phyloP scores from a whole-genome alignment of 64 coral and sea anemone genomes.

The Orbicella faveolata region DNA sequence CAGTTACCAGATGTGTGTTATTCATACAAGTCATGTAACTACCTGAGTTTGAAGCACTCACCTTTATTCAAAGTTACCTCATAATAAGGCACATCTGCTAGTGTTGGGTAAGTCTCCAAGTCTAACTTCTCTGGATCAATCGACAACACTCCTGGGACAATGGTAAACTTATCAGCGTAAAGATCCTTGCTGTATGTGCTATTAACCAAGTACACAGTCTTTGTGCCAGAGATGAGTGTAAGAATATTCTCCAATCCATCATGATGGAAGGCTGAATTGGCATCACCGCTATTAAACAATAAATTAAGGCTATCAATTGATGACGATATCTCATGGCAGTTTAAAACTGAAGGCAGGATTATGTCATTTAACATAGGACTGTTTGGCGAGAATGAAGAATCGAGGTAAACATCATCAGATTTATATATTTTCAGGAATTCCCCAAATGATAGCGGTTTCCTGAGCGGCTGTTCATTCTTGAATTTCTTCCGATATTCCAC shows the following conservation, averaged over 20 bases:
- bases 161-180: constrained; percentile 75
- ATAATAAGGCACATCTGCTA: constrained; percentile 77
- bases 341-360: constrained; percentile 77
- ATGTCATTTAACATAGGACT: constrained; percentile 71
- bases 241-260: constrained; percentile 99
- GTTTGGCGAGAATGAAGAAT: constrained; percentile 81
- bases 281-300: constrained; percentile 76
- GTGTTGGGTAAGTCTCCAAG: constrained; percentile 61
- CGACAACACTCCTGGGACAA: constrained; percentile 71
- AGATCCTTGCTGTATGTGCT: constrained; percentile 72
- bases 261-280: constrained; percentile 89
- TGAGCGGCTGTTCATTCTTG: constrained; percentile 69
- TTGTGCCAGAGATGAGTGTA: constrained; percentile 69
- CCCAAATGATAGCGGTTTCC: constrained; percentile 59
- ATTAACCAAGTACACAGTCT: constrained; percentile 77
- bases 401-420: constrained; percentile 86
- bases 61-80: constrained; percentile 76
- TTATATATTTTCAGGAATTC: constrained; percentile 85
- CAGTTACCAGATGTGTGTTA: too few species aligned
- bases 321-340: constrained; percentile 73
- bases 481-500: constrained; percentile 88
- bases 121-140: constrained; percentile 84
- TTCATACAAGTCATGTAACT: too few species aligned
- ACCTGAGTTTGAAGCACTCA: not conserved
- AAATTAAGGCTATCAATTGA: constrained; percentile 68